These are phyloP conservation scores for Salvelinus fontinalis DNA, from an alignment of 2,113 vertebrate genomes.

Conservation along the genomic window DNA sequence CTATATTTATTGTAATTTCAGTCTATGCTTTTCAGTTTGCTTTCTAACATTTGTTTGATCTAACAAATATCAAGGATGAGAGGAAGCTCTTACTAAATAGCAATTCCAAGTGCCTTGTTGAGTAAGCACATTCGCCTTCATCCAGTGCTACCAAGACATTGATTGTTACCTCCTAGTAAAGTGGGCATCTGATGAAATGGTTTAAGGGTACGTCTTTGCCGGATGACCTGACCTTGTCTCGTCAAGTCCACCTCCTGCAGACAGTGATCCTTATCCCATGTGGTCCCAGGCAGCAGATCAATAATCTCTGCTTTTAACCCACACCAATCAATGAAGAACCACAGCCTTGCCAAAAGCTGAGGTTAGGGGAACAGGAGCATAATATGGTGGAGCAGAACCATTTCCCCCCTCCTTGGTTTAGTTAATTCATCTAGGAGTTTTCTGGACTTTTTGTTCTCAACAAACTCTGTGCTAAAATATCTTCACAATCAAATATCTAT, in stretches of 20 bases:
- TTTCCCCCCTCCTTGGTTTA: slow-evolving; percentile 14
- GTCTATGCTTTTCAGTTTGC: neutral
- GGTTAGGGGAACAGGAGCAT: slow-evolving; percentile 25
- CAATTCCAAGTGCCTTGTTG: neutral
- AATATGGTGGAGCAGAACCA: slow-evolving; percentile 30
- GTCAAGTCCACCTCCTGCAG: slow-evolving; percentile 56
- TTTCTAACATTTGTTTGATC: neutral
- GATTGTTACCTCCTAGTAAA: slow-evolving; percentile 41
- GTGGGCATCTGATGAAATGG: slow-evolving; percentile 57
- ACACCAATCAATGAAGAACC: slow-evolving; percentile 47
- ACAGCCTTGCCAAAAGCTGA: slow-evolving; percentile 22
- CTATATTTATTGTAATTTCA: neutral
- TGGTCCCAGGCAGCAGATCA: slow-evolving; percentile 44
- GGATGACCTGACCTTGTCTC: slow-evolving; percentile 71
- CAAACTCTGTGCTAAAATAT: neutral
- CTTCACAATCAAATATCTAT: no score
- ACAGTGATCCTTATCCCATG: slow-evolving; percentile 56
- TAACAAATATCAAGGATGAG: neutral
- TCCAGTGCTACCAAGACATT: slow-evolving; percentile 25
- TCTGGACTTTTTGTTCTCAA: neutral
- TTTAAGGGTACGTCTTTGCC: slow-evolving; percentile 52
- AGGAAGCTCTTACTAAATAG: neutral
- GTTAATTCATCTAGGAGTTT: neutral
- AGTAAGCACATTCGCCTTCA: slow-evolving; percentile 12
- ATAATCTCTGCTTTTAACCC: slow-evolving; percentile 58